Base-by-base conservation (phyloP, 2,797 vertebrate genomes). In the Eulemur rubriventer region DNA sequence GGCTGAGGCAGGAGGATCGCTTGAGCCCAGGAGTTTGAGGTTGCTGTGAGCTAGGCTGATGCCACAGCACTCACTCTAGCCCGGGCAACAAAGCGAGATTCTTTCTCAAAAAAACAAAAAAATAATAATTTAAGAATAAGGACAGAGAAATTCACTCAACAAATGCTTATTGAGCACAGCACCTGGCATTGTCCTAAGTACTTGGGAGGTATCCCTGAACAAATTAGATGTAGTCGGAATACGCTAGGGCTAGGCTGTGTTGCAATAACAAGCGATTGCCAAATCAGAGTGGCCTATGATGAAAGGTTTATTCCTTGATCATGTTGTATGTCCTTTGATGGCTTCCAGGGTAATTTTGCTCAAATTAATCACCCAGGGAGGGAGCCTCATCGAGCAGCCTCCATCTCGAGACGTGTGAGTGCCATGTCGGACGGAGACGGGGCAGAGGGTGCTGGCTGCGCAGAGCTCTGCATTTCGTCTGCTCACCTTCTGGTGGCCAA, bases 71-170 rank as follows among this genome's bases (percentile, higher is more conserved):
- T 52, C 50, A 52, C 50, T 6, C 50, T 20, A 52, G 50, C 50
- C 50, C 6, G 7, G 50, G 50, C 50, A 52, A 18, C 50, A 52
- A 52, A 43, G 43, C 43, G 43, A 52, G 50, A 52, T 1, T 52
- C 50, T 18, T 6, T 52, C 17, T 52, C 50, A 52, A 7, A 50
- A 50, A 52, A 52, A 52, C 1, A 48, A 43, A 46, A 43, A 43
- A 43, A 26, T 24, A 65, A 91, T 83, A 83, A 75, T 48, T 69
- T 75, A n/a, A 81, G 12, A 73, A 52, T 57, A 24, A 87, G 46
- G 16, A 12, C 1, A 46, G 63, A 82, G 46, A 82, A 82, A 63
- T 48, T 72, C 55, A 80, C 85, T 87, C 24, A 55, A 43, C 26
- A 90, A 82, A 72, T 2, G 16, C 10, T 48, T 38, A 7, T 30